Percentiles rank a stretch among this genome's conserved stretches.
These are phyloP conservation scores for Euglossa dilemma DNA, from an alignment of 1,140 invertebrate genomes.

Conservation along the genomic window DNA sequence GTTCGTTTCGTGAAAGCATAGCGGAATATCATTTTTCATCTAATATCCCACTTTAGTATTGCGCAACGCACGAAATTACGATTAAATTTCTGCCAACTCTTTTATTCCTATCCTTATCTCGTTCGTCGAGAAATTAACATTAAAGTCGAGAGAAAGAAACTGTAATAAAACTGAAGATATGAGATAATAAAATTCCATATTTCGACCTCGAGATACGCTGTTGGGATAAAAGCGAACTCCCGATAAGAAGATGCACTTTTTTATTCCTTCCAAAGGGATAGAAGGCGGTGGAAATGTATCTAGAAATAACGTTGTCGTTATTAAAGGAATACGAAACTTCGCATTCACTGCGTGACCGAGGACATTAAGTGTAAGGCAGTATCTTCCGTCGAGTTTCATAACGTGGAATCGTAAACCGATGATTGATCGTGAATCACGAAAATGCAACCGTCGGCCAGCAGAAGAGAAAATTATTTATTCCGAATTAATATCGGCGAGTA, in stretches of 20 bases:
- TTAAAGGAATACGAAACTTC: neutral
- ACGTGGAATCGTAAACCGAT: neutral
- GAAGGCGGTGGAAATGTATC: neutral
- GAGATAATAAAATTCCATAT: neutral
- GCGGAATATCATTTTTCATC: neutral
- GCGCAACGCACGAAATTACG: no score
- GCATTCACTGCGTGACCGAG: neutral
- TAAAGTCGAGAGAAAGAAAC: neutral
- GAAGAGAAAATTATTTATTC: neutral
- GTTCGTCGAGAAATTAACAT: no score
- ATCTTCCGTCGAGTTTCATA: neutral
- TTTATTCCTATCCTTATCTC: no score
- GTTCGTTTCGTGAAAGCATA: neutral
- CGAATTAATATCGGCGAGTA: neutral
- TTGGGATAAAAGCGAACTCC: neutral
- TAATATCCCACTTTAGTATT: no score
- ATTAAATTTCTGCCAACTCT: no score
- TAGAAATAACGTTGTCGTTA: neutral
- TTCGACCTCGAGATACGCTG: neutral
- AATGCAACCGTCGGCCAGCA: neutral
- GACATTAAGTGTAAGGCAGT: neutral
- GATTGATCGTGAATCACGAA: neutral
- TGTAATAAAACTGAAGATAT: neutral
- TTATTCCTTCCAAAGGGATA: neutral
- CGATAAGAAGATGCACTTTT: neutral